These are phyloP conservation scores for Ceraclea dissimilis DNA, from an alignment of 2,888 invertebrate species.

Conservation along the genomic window DNA sequence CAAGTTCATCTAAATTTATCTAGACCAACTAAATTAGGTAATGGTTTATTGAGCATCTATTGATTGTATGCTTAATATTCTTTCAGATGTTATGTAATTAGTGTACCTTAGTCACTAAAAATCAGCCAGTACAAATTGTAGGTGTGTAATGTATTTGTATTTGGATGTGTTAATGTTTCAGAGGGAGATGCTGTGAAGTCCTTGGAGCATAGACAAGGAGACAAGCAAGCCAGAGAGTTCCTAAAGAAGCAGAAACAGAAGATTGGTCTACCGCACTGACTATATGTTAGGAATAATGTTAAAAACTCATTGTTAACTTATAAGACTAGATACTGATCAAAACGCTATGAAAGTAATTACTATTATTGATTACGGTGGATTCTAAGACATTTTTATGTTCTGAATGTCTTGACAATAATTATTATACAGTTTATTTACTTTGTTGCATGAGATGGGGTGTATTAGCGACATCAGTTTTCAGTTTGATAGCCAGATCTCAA, in stretches of 20 bases:
- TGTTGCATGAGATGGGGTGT: too few species aligned
- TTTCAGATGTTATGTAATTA: neutral
- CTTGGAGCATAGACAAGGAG: slow-evolving; percentile 75
- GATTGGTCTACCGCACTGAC: slow-evolving; percentile 32
- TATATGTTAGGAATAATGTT: slow-evolving; percentile 17
- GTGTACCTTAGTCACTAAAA: too few species aligned
- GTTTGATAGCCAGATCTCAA: too few species aligned
- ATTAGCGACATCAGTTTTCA: too few species aligned
- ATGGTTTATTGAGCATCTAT: slow-evolving; percentile 27
- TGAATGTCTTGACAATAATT: too few species aligned
- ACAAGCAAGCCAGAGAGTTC: slow-evolving; percentile 84
- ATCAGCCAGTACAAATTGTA: too few species aligned
- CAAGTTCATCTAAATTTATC: slow-evolving; percentile 68
- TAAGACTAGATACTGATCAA: neutral
- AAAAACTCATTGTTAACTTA: slow-evolving; percentile 3
- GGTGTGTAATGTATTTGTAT: too few species aligned
- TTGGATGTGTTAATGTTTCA: slow-evolving; percentile 30
- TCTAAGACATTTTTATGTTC: too few species aligned
- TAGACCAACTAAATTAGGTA: slow-evolving; percentile 61
- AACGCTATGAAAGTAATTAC: too few species aligned
- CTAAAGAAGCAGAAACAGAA: slow-evolving; percentile 71
- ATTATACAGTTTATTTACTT: too few species aligned
- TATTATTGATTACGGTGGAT: too few species aligned
- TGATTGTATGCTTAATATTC: too few species aligned
- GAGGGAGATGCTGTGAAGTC: slow-evolving; percentile 68